Base-by-base conservation (phyloP, 2,888 invertebrate genomes). In the Nezara viridula region DNA sequence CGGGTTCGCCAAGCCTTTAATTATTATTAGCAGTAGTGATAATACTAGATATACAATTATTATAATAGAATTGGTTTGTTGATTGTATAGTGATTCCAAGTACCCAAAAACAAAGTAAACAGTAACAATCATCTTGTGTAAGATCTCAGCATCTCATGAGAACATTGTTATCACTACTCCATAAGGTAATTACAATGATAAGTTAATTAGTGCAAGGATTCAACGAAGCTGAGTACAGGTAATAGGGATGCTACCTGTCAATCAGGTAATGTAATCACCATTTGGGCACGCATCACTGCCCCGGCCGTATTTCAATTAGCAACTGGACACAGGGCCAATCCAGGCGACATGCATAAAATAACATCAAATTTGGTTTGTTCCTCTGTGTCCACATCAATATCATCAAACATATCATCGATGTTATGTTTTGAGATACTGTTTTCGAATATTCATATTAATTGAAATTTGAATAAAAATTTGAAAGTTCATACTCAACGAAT, bases 181-280 rank as follows among this genome's bases (percentile, higher is more conserved):
- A 10, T 55, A 55, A 27, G n/a, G 7, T 55, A 55, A 55, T 27
- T 55, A 55, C 9, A 55, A 55, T 55, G 55, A 55, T n/a, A 55
- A 55, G n/a, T n/a, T 55, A 27, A 55, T 55, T 55, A 55, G n/a
- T 3, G 1, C 21, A n/a, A n/a, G 55, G 55, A 55, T 55, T 1
- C n/a, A 55, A 12, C 10, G n/a, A 55, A n/a, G 7, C 55, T 24
- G 50, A 9, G 12, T n/a, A 47, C 9, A 9, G 21, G 52, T 52
- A 21, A 55, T 55, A n/a, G n/a, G n/a, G 55, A n/a, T 55, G 55
- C n/a, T n/a, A 55, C n/a, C 55, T 55, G 55, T 55, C 55, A 55
- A 55, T 55, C 55, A 55, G 21, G 55, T 55, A 55, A 55, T 52
- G 52, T 52, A 52, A 52, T 52, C 52, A 52, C 24, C 52, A 52